These are phyloP conservation scores for Cheilosia soror DNA, from an alignment of 2,888 invertebrate genomes.

Conservation along the genomic window DNA sequence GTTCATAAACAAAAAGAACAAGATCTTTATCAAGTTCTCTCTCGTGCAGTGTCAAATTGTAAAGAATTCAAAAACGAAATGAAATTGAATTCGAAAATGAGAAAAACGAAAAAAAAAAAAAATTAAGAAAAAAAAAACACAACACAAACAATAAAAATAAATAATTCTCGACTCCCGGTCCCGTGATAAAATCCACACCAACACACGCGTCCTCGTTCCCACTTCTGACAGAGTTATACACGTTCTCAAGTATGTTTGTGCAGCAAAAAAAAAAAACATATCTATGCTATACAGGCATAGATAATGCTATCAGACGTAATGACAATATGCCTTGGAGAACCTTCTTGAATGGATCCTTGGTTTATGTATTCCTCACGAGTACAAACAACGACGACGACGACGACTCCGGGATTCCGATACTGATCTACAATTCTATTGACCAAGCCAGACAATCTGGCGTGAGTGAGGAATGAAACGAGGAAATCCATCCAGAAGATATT, in stretches of 20 bases:
- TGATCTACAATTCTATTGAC: conserved; percentile 73
- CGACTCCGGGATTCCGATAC: conserved; percentile 48
- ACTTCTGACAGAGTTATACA: conserved; percentile 48
- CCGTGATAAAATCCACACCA: conserved; percentile 66
- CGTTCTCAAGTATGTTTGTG: conserved; percentile 47
- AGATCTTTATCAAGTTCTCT: conserved; percentile 60
- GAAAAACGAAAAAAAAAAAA: neutral
- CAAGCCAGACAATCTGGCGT: conserved; percentile 74
- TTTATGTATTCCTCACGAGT: conserved; percentile 58
- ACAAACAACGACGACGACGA: conserved; percentile 26
- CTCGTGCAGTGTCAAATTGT: conserved; percentile 50
- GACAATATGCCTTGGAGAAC: conserved; percentile 61
- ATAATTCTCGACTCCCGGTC: conserved; percentile 68
- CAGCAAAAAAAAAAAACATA: conserved; percentile 16
- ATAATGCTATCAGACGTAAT: conserved; percentile 72
- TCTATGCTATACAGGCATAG: conserved; percentile 49
- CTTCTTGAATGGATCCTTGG: conserved; percentile 67
- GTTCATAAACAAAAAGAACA: conserved; percentile 48
- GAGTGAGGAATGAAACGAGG: conserved; percentile 60
- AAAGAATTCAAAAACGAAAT: conserved; percentile 47
- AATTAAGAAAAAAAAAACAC: conserved; percentile 5
- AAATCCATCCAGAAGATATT: conserved; percentile 51
- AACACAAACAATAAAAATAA: conserved; percentile 63
- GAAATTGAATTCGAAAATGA: conserved; percentile 52
- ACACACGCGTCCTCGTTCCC: conserved; percentile 45